Conservation (phyloP, 2,797 vertebrate species). For the Dendrocincla fuliginosa region DNA sequence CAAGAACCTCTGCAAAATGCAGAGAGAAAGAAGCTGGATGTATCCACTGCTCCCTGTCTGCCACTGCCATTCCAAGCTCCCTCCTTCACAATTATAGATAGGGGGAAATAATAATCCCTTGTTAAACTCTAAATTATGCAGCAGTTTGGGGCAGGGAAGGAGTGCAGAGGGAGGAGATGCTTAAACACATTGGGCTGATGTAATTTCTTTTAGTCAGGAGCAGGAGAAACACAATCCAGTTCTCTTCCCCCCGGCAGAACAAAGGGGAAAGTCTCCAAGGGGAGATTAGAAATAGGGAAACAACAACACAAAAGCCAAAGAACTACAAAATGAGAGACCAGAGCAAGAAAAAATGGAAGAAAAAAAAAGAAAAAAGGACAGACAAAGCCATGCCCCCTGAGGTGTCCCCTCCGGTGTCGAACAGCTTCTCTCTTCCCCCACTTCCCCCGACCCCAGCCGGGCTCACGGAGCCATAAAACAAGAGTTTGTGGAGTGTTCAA, state of each 20-base stretch:
- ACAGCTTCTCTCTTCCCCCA: neutral
- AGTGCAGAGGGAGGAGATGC: neutral
- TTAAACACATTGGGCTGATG: neutral
- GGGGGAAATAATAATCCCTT: neutral
- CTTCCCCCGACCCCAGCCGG: neutral
- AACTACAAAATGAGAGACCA: neutral
- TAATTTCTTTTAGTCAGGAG: neutral
- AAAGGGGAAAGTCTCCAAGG: neutral
- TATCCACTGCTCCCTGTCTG: neutral
- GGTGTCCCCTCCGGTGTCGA: neutral
- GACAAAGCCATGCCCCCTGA: neutral
- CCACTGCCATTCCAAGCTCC: neutral
- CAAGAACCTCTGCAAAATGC: neutral
- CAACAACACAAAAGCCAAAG: neutral
- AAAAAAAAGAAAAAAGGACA: neutral
- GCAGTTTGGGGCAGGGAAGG: neutral
- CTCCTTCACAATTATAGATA: neutral
- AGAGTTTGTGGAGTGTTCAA: constrained; percentile 66
- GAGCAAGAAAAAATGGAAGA: neutral
- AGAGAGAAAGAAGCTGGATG: neutral
- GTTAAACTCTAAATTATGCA: neutral
- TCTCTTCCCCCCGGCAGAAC: neutral
- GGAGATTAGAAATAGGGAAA: neutral
- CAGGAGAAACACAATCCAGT: constrained; percentile 29
- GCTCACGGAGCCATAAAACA: constrained; percentile 44